Conservation (phyloP, 2,888 invertebrate genomes). For the Trachelus troglodyta region DNA sequence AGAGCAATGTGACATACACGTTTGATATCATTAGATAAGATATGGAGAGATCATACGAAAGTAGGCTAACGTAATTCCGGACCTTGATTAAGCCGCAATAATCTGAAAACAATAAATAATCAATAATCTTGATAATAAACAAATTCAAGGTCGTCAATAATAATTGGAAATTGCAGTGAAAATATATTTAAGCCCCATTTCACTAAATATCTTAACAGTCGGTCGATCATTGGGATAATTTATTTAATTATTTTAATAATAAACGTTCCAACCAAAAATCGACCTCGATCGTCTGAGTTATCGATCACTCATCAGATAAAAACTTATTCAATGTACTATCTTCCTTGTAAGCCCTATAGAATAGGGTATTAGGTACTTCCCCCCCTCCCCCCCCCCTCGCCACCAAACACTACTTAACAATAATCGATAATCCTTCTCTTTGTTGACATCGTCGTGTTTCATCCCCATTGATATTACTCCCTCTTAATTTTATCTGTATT, state of each 20-base stretch:
- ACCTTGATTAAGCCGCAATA: background rate
- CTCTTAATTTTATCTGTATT: background rate
- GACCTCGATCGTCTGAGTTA: background rate
- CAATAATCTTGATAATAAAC: background rate
- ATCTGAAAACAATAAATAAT: background rate
- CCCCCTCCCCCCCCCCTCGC: no score
- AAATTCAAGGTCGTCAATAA: background rate
- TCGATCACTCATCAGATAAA: background rate
- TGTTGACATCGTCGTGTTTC: background rate
- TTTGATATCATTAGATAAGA: background rate
- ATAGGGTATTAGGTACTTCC: background rate
- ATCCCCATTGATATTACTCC: background rate
- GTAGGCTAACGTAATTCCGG: background rate
- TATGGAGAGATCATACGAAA: background rate
- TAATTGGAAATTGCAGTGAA: background rate
- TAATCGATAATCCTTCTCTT: background rate
- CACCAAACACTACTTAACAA: background rate
- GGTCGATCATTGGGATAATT: background rate
- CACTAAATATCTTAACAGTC: background rate
- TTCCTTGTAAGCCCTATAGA: background rate
- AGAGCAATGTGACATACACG: background rate
- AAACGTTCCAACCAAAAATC: background rate
- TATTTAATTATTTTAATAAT: background rate
- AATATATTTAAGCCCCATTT: background rate
- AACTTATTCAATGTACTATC: background rate